phyloP scores from a whole-genome alignment of 1,140 invertebrate species.

The Andricus grossulariae region DNA sequence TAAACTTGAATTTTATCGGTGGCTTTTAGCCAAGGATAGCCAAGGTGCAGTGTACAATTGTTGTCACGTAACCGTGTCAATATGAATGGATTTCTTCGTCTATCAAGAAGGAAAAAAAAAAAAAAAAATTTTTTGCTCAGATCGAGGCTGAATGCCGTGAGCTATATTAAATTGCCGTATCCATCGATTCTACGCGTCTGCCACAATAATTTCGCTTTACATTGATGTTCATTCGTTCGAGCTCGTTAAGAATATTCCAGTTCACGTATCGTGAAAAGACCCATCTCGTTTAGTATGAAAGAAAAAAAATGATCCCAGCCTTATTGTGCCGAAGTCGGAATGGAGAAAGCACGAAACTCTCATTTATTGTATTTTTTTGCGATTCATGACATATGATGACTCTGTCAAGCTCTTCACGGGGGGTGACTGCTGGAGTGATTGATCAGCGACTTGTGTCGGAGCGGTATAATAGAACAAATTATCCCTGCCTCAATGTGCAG shows the following conservation, averaged over 20 bases:
- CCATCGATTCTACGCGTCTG: neutral
- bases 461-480: too few species aligned
- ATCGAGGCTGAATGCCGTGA: neutral
- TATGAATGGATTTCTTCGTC: neutral
- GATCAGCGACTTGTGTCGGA: too few species aligned
- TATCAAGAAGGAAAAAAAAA: neutral
- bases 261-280: slow-evolving; percentile 12
- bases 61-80: too few species aligned
- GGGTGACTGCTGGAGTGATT: too few species aligned
- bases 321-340: too few species aligned
- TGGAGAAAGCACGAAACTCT: too few species aligned
- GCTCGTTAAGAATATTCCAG: slow-evolving; percentile 8
- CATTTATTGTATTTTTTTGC: too few species aligned
- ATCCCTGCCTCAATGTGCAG: too few species aligned
- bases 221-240: slow-evolving; percentile 26
- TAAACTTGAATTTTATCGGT: slow-evolving; percentile 28
- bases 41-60: slow-evolving; percentile 20
- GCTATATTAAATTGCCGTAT: slow-evolving; percentile 7
- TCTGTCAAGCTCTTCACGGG: too few species aligned
- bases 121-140: neutral
- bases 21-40: slow-evolving; percentile 20
- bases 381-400: too few species aligned
- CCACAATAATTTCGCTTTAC: slow-evolving; percentile 20
- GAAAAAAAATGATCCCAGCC: too few species aligned
- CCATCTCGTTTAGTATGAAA: neutral